These are phyloP conservation scores for Zootoca vivipara DNA, from an alignment of 2,113 vertebrate species.

Conservation along the genomic window DNA sequence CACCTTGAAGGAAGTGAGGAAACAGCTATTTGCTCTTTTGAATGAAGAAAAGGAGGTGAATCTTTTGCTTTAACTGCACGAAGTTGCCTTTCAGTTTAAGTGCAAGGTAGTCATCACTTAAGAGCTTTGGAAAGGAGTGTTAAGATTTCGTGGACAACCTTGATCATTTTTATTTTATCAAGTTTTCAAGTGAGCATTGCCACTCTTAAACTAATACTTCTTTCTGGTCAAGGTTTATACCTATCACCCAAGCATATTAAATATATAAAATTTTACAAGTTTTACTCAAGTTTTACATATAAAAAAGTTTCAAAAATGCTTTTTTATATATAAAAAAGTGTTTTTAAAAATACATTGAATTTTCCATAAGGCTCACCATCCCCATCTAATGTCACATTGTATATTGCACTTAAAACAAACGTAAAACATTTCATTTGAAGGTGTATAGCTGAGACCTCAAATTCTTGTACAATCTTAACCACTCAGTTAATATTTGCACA, in stretches of 20 bases:
- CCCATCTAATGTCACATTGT: too few relatives aligned
- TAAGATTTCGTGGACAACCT: background rate
- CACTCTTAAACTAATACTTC: slow-evolving; percentile 16
- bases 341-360: too few relatives aligned
- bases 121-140: slow-evolving; percentile 34
- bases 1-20: slow-evolving; percentile 65
- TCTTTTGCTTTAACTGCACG: slow-evolving; percentile 21
- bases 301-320: too few relatives aligned
- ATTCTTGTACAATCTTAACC: background rate
- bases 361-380: too few relatives aligned
- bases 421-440: too few relatives aligned
- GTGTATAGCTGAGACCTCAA: too few relatives aligned
- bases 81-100: slow-evolving; percentile 39
- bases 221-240: background rate
- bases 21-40: slow-evolving; percentile 50
- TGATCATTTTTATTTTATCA: slow-evolving; percentile 49
- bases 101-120: background rate
- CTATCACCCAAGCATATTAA: background rate
- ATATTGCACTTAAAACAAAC: too few relatives aligned
- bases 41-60: slow-evolving; percentile 25
- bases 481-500: background rate
- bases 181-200: slow-evolving; percentile 14
- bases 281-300: background rate
- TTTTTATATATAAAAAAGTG: too few relatives aligned
- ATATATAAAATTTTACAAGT: background rate